phyloP scores from a whole-genome alignment of 2,113 vertebrate genomes.

The Strix uralensis region DNA sequence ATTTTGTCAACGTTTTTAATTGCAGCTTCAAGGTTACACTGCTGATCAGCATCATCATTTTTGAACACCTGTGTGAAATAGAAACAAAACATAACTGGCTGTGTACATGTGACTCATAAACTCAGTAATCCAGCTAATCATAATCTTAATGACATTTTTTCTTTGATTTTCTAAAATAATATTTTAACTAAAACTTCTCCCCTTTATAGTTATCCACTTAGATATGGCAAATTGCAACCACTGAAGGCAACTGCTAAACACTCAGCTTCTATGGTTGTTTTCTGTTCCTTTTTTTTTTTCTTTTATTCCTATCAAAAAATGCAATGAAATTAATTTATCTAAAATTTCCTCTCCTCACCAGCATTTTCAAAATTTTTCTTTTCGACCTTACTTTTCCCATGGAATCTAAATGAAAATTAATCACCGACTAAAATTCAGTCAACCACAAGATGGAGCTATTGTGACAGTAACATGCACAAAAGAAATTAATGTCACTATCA shows the following conservation, averaged over 20 bases:
- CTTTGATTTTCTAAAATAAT: neutral
- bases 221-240: neutral
- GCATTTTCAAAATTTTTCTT: neutral
- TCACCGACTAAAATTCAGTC: neutral
- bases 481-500: neutral
- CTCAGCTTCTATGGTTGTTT: neutral
- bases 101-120: neutral
- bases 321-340: neutral
- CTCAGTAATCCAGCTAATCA: neutral
- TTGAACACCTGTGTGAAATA: conserved; percentile 49
- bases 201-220: neutral
- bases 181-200: neutral
- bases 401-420: neutral
- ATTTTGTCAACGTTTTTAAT: conserved; percentile 67
- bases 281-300: too few relatives aligned
- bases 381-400: rapidly evolving
- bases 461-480: neutral
- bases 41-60: neutral
- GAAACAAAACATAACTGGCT: neutral
- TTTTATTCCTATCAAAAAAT: neutral
- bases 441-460: conserved; percentile 51
- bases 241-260: neutral
- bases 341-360: neutral
- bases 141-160: rapidly evolving
- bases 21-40: conserved; percentile 50